Evolutionary conservation across 2,888 invertebrate species (phyloP).

Genomic region (Platycnemis pennipes): DNA sequence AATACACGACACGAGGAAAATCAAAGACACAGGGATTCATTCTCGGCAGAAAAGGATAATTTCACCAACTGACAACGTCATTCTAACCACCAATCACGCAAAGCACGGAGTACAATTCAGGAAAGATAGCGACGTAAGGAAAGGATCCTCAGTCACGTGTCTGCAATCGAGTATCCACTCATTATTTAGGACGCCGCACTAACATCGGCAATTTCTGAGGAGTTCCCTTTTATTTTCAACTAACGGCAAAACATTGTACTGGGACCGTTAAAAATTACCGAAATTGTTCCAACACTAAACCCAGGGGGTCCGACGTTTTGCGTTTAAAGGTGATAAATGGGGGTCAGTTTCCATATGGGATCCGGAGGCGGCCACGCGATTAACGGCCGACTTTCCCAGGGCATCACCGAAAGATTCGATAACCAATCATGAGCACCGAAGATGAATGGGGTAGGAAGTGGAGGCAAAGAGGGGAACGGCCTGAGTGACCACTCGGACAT

Average conservation of each 20-base stretch:
- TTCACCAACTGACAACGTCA: no score
- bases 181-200: not conserved
- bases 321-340: not conserved
- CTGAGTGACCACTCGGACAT: not conserved
- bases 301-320: not conserved
- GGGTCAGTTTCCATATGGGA: not conserved
- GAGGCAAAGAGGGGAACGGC: not conserved
- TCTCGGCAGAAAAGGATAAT: no score
- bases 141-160: not conserved
- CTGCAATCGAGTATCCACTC: not conserved
- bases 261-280: not conserved
- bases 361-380: not conserved
- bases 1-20: no score
- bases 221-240: not conserved
- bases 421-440: not conserved
- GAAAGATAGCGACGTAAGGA: no score
- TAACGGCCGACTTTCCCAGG: not conserved
- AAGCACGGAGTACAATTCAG: no score
- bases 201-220: not conserved
- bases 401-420: not conserved
- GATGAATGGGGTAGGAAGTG: not conserved
- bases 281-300: not conserved
- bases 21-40: no score
- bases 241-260: not conserved
- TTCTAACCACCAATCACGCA: no score